Evolutionary conservation across 2,113 vertebrate genomes (phyloP), one percentile per base, ranked within the genome.

Genomic region (Lonchura striata): DNA sequence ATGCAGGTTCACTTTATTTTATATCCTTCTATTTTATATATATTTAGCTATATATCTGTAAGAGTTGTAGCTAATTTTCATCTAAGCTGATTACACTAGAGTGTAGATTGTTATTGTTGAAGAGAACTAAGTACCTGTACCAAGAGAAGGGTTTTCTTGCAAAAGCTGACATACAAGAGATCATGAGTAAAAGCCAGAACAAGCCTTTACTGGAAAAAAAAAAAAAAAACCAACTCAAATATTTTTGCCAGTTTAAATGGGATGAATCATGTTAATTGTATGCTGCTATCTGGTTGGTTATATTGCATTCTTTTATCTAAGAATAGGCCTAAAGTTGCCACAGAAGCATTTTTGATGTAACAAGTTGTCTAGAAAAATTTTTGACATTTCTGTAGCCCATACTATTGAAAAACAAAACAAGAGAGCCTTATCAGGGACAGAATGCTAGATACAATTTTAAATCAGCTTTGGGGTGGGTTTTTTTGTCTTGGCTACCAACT

Each of bases 301-400:
- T 42, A 33, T 66, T 86, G 35, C 72, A 61, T 95, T 96, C 31
- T 90, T 87, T 52, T 49, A 42, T 79, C 46, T 63, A 88, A 86
- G 80, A 91, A 93, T 85, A 90, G 86, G 69, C 47, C 35, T 82
- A 21, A 93, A 94, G 46, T 92, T 91, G 50, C 74, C 49, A 50
- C 72, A 86, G 54, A 89, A 86, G 77, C 86, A 85, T 93, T 96
- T 90, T 91, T 88, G 82, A 77, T 76, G 30, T 89, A 89, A 65
- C 10, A 71, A 81, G 47, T 64, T 56, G 57, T 46, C 72, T 88
- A 75, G 89, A 86, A 87, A 91, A 86, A 69, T 4, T 22, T 41
- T 66, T 95, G 88, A 84, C 69, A 69, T 97, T 97, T 97, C 54
- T 95, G 12, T 84, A 82, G 81, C 47, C 78, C 37, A 7, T 91